Percentiles rank a stretch among this genome's conserved stretches.
Evolutionary conservation across 2,888 invertebrate genomes (phyloP).

Genomic region (Agriopis marginaria): DNA sequence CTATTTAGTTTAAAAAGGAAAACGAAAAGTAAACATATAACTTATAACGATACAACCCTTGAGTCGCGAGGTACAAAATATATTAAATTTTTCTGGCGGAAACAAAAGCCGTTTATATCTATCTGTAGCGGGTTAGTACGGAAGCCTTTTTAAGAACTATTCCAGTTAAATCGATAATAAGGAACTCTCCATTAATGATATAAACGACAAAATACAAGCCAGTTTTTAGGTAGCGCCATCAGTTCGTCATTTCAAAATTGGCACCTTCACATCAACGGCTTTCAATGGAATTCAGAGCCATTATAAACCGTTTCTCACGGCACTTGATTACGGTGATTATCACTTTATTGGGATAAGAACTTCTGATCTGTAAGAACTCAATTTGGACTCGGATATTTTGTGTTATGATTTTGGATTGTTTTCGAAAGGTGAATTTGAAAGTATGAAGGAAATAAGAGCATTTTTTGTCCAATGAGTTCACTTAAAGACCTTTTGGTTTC

Average conservation of each 20-base stretch:
- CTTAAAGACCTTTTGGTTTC: background rate
- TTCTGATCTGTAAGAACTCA: conserved; percentile 25
- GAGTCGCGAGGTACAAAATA: too few relatives aligned
- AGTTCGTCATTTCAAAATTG: conserved; percentile 20
- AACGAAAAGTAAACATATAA: too few relatives aligned
- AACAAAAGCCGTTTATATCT: too few relatives aligned
- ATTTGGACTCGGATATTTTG: conserved; percentile 21
- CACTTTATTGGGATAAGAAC: conserved; percentile 37
- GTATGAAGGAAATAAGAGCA: conserved; percentile 2
- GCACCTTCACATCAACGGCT: conserved; percentile 21
- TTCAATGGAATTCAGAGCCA: conserved; percentile 23
- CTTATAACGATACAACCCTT: too few relatives aligned
- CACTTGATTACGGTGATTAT: conserved; percentile 42
- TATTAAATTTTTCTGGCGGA: too few relatives aligned
- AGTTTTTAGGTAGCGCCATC: conserved; percentile 13
- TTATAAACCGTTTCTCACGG: conserved; percentile 45
- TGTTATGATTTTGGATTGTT: conserved; percentile 22
- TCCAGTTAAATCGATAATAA: too few relatives aligned
- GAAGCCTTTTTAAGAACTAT: too few relatives aligned
- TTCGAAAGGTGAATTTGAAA: conserved; percentile 14
- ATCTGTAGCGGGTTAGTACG: too few relatives aligned
- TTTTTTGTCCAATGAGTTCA: background rate
- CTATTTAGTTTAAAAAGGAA: too few relatives aligned
- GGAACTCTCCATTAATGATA: too few relatives aligned
- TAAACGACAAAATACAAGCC: background rate